Evolutionary conservation across 2,888 invertebrate species (phyloP).

Genomic region (Oegoconia quadripuncta): DNA sequence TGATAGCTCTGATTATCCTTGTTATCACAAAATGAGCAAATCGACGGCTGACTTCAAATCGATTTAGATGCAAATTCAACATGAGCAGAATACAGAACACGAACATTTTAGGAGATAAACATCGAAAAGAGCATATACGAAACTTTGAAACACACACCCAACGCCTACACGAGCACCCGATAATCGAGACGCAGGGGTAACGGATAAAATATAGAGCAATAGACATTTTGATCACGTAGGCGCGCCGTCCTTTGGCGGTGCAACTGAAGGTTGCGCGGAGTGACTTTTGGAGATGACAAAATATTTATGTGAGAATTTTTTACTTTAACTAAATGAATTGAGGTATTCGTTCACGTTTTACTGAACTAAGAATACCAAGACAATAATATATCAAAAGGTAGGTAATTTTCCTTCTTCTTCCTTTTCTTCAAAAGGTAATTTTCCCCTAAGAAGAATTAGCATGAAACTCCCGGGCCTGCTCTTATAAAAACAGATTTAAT

Average conservation of each 20-base stretch:
- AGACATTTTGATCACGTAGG: slow-evolving; percentile 51
- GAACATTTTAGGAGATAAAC: neutral
- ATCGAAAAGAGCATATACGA: neutral
- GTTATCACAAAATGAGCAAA: too few species aligned
- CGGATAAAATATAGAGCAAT: slow-evolving; percentile 52
- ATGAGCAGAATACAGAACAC: neutral
- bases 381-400: too few species aligned
- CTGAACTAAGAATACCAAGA: too few species aligned
- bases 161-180: slow-evolving; percentile 33
- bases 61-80: neutral
- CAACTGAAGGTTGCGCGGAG: slow-evolving; percentile 32
- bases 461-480: too few species aligned
- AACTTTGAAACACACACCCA: slow-evolving; percentile 4
- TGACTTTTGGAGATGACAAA: neutral
- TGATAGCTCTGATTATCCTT: too few species aligned
- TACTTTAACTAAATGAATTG: neutral
- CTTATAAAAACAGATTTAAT: too few species aligned
- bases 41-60: too few species aligned
- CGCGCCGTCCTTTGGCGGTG: slow-evolving; percentile 45
- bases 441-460: too few species aligned
- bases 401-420: too few species aligned
- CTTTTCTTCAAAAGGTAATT: too few species aligned
- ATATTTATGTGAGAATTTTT: neutral
- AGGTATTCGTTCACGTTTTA: too few species aligned
- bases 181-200: slow-evolving; percentile 45